A percentile compares a stretch with the other conserved stretches of the same genome.
Conservation (phyloP, 2,113 vertebrate genomes). For the Triplophysa tibetana region DNA sequence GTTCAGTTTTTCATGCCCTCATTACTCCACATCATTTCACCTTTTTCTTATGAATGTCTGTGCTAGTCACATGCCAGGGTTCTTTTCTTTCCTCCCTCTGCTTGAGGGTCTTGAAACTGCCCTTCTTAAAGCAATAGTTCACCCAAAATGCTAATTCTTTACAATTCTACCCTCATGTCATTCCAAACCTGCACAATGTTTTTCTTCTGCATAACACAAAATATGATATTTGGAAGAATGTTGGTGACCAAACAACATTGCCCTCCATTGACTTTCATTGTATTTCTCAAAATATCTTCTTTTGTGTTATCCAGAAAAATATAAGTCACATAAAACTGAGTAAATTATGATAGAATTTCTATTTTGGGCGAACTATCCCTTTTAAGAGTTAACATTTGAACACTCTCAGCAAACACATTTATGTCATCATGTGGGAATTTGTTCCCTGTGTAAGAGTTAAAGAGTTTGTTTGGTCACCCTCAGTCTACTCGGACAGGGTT, state of each 20-base stretch:
- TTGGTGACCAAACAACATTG: too few relatives aligned
- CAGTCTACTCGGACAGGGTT: slow-evolving; percentile 6
- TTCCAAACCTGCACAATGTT: too few relatives aligned
- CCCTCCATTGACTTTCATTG: too few relatives aligned
- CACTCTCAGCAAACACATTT: not conserved
- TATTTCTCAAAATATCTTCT: too few relatives aligned
- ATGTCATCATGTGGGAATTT: slow-evolving; percentile 13
- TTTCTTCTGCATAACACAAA: too few relatives aligned
- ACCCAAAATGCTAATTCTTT: too few relatives aligned
- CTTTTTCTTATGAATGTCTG: slow-evolving; percentile 3
- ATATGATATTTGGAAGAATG: too few relatives aligned
- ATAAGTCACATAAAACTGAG: too few relatives aligned
- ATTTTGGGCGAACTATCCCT: too few relatives aligned
- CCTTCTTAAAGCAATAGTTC: not conserved
- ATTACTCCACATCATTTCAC: not conserved
- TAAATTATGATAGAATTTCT: too few relatives aligned
- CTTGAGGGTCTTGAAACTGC: not conserved
- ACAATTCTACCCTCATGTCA: too few relatives aligned
- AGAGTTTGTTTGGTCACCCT: slow-evolving; percentile 14
- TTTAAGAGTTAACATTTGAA: not conserved
- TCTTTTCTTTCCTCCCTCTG: not conserved
- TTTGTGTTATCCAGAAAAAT: too few relatives aligned
- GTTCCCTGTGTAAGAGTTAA: not conserved
- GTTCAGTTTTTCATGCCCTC: not conserved
- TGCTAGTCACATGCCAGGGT: slow-evolving; percentile 4